Conservation (phyloP, 2,888 invertebrate species). For the Merodon equestris region DNA sequence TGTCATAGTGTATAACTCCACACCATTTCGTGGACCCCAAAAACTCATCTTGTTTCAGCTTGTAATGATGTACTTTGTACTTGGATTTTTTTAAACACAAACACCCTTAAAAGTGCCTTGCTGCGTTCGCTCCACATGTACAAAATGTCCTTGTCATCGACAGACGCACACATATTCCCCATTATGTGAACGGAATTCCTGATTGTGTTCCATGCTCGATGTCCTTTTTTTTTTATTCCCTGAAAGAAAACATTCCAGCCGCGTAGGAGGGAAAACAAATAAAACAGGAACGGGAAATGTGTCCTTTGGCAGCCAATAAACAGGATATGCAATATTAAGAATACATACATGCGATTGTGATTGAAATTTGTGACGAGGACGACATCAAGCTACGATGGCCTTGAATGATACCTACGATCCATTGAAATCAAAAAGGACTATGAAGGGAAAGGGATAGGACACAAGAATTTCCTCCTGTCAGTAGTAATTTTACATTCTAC, state of each 20-base stretch:
- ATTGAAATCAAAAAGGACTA: not conserved
- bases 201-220: conserved; percentile 17
- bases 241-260: too few relatives aligned
- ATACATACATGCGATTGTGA: conserved; percentile 3
- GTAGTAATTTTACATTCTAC: conserved; percentile 18
- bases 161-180: conserved; percentile 30
- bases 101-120: conserved; percentile 32
- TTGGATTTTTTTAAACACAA: conserved; percentile 44
- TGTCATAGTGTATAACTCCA: not conserved
- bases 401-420: not conserved
- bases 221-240: too few relatives aligned
- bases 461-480: conserved; percentile 19
- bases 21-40: conserved; percentile 12
- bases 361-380: not conserved
- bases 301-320: conserved; percentile 42
- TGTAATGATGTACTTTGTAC: conserved; percentile 57
- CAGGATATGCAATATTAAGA: conserved; percentile 16
- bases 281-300: not conserved
- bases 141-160: conserved; percentile 29
- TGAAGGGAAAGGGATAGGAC: too few relatives aligned
- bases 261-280: too few relatives aligned
- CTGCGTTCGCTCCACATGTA: conserved; percentile 10
- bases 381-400: not conserved
- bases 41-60: conserved; percentile 21
- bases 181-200: conserved; percentile 50